Evolutionary conservation across 2,797 vertebrate genomes (phyloP).

Genomic region (Anguilla anguilla): DNA sequence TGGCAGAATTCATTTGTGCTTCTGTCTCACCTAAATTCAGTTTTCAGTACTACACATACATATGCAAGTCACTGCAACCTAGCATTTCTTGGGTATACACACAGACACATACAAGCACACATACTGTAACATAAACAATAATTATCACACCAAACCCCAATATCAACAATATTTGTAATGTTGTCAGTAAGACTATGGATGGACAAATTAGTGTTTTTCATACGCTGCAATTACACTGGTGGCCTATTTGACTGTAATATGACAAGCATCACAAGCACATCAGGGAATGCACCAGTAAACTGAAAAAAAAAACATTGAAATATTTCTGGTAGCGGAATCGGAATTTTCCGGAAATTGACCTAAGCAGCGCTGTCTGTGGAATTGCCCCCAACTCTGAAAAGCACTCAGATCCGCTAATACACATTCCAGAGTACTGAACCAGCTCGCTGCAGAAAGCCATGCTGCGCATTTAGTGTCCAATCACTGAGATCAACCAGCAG

Average conservation of each 20-base stretch:
- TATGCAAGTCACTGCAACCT: not conserved
- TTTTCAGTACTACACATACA: not conserved
- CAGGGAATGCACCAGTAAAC: not conserved
- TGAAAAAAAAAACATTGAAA: not conserved
- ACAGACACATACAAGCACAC: constrained; percentile 27
- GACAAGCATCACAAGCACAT: not conserved
- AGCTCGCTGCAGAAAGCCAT: constrained; percentile 46
- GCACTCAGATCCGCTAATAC: not conserved
- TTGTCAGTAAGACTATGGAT: not conserved
- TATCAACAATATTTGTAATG: not conserved
- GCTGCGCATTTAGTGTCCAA: constrained; percentile 35
- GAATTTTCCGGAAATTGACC: not conserved
- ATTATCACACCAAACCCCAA: not conserved
- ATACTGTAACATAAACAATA: not conserved
- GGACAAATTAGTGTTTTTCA: not conserved
- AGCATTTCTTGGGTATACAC: not conserved
- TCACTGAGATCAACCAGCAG: constrained; percentile 37
- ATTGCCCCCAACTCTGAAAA: constrained; percentile 13
- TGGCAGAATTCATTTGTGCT: not conserved
- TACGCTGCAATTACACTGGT: not conserved
- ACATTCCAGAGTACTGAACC: constrained; percentile 17
- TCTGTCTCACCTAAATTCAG: not conserved
- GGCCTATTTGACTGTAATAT: not conserved
- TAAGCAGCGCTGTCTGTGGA: not conserved
- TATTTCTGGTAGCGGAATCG: not conserved